Conservation (phyloP, 2,797 vertebrate species). For the Xenops minutus region DNA sequence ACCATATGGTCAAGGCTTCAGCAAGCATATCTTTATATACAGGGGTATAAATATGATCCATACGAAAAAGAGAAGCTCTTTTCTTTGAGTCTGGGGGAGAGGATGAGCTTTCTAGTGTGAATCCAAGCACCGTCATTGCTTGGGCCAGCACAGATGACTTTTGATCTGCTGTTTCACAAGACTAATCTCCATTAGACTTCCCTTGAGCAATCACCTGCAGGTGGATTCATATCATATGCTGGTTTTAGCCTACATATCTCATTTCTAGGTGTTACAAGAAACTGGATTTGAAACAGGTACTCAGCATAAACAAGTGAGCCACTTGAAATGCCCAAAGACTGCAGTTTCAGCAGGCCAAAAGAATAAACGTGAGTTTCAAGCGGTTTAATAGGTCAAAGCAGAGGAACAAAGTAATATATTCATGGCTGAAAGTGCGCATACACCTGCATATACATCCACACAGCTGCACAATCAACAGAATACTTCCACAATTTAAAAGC, state of each 20-base stretch:
- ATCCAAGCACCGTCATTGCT: fast-evolving
- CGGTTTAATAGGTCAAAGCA: slow-evolving; percentile 14
- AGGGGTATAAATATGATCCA: background rate
- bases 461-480: slow-evolving; percentile 15
- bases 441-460: slow-evolving; percentile 10
- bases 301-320: background rate
- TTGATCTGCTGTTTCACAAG: background rate
- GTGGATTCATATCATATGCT: background rate
- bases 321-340: background rate
- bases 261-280: background rate
- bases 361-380: background rate
- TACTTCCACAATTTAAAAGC: background rate
- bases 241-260: background rate
- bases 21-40: too few species aligned
- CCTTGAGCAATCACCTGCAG: background rate
- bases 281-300: slow-evolving; percentile 5
- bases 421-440: background rate
- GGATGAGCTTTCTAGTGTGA: background rate
- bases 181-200: background rate
- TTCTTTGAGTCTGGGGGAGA: background rate
- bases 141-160: background rate
- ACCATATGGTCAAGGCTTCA: background rate
- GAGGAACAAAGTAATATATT: slow-evolving; percentile 37
- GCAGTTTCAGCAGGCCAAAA: slow-evolving; percentile 24
- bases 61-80: background rate